These are phyloP conservation scores for Epinotia ramella DNA, from an alignment of 2,888 invertebrate genomes.

Conservation along the genomic window DNA sequence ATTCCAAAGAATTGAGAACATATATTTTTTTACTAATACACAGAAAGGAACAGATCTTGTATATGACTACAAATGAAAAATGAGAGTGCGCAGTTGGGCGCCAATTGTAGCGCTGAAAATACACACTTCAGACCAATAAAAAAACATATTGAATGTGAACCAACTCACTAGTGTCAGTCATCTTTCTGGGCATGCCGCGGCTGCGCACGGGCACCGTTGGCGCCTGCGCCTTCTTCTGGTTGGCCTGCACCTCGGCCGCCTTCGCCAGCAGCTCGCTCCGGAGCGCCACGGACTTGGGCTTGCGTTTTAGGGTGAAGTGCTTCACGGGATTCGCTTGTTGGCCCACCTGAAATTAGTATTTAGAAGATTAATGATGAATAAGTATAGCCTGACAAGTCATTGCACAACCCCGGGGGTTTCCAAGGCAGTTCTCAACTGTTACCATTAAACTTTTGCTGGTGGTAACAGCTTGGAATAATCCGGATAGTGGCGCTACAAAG, in stretches of 20 bases:
- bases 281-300: constrained; percentile 97
- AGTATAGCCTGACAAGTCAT: not conserved
- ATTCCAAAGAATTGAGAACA: too few relatives aligned
- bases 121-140: not conserved
- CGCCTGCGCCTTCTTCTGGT: constrained; percentile 94
- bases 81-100: too few relatives aligned
- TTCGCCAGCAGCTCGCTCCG: constrained; percentile 96
- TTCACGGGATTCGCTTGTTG: constrained; percentile 93
- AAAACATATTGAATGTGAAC: not conserved
- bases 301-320: constrained; percentile 96
- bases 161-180: constrained; percentile 96
- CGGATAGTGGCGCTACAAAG: too few relatives aligned
- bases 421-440: too few relatives aligned
- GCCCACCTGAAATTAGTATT: constrained; percentile 85
- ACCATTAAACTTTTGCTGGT: too few relatives aligned
- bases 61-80: too few relatives aligned
- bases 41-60: too few relatives aligned
- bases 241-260: constrained; percentile 95
- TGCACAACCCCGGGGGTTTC: too few relatives aligned
- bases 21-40: too few relatives aligned
- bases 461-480: too few relatives aligned
- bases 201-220: constrained; percentile 95
- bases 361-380: not conserved
- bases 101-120: too few relatives aligned
- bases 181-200: constrained; percentile 94